Percentiles rank a stretch among this genome's conserved stretches.
Conservation (phyloP, 2,888 invertebrate genomes). For the Euzophera pinguis region DNA sequence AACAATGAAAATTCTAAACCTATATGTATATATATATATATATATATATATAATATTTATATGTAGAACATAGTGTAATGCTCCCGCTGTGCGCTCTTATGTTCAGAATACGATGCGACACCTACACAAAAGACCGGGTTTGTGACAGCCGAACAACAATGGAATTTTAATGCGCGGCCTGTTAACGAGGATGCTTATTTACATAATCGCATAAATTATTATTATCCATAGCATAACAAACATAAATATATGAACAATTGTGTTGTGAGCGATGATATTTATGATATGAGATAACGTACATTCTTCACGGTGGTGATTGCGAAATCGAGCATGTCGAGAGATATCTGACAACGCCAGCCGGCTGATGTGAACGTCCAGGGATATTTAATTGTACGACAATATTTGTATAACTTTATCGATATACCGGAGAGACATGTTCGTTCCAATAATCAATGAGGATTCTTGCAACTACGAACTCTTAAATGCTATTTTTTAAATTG, state of each 20-base stretch:
- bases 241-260: conserved; percentile 49
- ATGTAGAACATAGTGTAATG: background rate
- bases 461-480: too few species aligned
- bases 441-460: too few species aligned
- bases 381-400: too few species aligned
- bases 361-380: too few species aligned
- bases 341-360: too few species aligned
- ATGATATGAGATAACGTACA: conserved; percentile 22
- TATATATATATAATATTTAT: too few species aligned
- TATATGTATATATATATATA: too few species aligned
- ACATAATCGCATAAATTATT: conserved; percentile 71
- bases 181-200: conserved; percentile 64
- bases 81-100: conserved; percentile 21
- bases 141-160: conserved; percentile 57
- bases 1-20: background rate
- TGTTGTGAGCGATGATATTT: conserved; percentile 27
- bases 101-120: conserved; percentile 48
- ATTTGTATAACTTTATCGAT: too few species aligned
- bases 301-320: conserved; percentile 18
- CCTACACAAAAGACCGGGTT: conserved; percentile 50
- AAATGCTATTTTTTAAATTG: too few species aligned
- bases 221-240: conserved; percentile 68
- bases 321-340: background rate
- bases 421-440: too few species aligned
- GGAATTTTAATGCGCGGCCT: conserved; percentile 69